Evolutionary conservation across 1,140 invertebrate species (phyloP), one percentile per base, ranked within the genome.

Genomic region (Apocrypta bakeri): DNA sequence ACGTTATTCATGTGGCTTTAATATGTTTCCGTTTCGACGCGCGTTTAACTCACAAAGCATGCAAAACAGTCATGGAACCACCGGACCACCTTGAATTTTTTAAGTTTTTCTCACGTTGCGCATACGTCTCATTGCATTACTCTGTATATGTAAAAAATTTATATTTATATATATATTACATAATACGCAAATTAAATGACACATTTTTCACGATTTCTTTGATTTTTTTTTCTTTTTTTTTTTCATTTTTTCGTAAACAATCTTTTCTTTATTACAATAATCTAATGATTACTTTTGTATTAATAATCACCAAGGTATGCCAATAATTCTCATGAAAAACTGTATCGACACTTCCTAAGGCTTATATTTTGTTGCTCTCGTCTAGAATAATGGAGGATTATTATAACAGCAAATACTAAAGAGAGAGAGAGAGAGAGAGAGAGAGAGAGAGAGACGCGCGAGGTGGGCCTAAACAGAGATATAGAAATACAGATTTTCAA

Each of bases 301-400:
- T n/a, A 4, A 56, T n/a, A 56, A 56, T 1, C 48, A 56, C 1
- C 0, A 56, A n/a, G 48, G 48, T 56, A 56, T 56, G 6, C 17
- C 17, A 56, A 56, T 56, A 56, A 56, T 56, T 56, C 48, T 56
- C 48, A 56, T 56, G 48, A 56, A 56, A 56, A 56, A 56, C 48
- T 56, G 48, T 56, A 56, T 56, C 48, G 48, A 56, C 48, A n/a
- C 48, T 21, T 56, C 42, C 42, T 48, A 48, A 48, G 42, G 42
- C 42, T 56, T 56, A 0, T 56, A 56, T 56, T 56, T n/a, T 56
- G 48, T 56, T 56, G 48, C 17, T 56, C 4, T 56, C 17, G 48
- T 56, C n/a, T 56, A 56, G 48, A 56, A 56, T 56, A 56, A 56
- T 56, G 48, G 48, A 56, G 48, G 48, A 56, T 56, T 56, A 56